Evolutionary conservation across 2,797 vertebrate species (phyloP).

Genomic region (Glyptemys insculpta): DNA sequence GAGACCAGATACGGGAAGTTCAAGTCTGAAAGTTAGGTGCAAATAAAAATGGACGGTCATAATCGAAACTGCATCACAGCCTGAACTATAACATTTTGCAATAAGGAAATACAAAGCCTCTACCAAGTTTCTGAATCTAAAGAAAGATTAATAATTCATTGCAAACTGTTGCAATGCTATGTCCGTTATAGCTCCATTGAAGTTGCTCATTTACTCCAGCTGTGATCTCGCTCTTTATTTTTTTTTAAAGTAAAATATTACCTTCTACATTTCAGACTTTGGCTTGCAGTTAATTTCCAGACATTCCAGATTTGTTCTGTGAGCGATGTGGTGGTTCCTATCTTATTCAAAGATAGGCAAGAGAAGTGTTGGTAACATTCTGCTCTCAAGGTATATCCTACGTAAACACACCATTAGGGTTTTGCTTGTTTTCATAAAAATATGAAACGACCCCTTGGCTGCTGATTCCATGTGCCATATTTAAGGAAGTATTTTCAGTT

Average conservation of each 20-base stretch:
- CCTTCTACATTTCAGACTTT: background rate
- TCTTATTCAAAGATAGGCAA: background rate
- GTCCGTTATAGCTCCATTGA: background rate
- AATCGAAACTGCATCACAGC: slow-evolving; percentile 21
- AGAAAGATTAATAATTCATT: background rate
- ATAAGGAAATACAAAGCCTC: background rate
- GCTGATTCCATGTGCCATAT: background rate
- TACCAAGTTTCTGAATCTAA: background rate
- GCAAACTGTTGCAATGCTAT: background rate
- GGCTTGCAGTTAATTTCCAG: background rate
- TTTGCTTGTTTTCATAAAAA: slow-evolving; percentile 38
- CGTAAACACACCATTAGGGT: background rate
- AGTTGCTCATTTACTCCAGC: background rate
- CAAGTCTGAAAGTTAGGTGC: slow-evolving; percentile 17
- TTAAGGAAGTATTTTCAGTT: slow-evolving; percentile 57
- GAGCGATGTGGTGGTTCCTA: accelerated
- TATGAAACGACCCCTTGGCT: background rate
- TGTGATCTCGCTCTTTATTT: background rate
- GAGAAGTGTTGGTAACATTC: accelerated
- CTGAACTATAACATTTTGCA: background rate
- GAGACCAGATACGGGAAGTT: slow-evolving; percentile 31
- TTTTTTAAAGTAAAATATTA: background rate
- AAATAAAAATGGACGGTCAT: slow-evolving; percentile 31
- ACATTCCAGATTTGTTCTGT: background rate
- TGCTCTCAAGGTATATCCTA: accelerated